Evolutionary conservation across 2,113 vertebrate genomes (phyloP).

Genomic region (Urocolius indicus): DNA sequence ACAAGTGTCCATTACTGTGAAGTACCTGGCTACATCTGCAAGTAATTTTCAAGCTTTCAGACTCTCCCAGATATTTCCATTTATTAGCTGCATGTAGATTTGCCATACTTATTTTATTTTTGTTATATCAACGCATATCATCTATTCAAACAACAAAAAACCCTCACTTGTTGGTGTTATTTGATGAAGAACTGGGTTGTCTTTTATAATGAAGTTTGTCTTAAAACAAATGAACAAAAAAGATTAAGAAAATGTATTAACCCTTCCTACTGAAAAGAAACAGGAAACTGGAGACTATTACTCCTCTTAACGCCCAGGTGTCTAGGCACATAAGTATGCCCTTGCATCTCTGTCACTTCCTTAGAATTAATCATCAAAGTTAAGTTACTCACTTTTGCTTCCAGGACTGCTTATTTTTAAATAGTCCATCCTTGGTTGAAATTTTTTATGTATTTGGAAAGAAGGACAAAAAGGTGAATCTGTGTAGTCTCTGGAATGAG

Average conservation of each 20-base stretch:
- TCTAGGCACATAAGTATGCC: background rate
- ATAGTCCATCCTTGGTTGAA: background rate
- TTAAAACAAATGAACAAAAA: background rate
- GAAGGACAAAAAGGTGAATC: background rate
- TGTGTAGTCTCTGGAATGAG: background rate
- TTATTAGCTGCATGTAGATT: background rate
- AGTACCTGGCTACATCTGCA: background rate
- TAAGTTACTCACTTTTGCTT: background rate
- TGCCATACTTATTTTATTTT: background rate
- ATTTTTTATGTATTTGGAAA: background rate
- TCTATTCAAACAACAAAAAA: background rate
- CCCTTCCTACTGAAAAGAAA: background rate
- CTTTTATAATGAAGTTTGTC: background rate
- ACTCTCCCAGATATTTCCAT: background rate
- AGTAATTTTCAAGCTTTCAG: slow-evolving; percentile 15
- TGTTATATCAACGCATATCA: background rate
- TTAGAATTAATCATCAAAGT: background rate
- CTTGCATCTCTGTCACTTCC: background rate
- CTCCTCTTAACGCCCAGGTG: background rate
- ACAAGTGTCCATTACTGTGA: background rate
- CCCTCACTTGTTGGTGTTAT: background rate
- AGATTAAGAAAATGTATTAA: background rate
- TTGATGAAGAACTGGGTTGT: background rate
- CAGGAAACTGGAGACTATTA: background rate
- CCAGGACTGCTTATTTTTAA: background rate